A percentile compares a stretch with the other conserved stretches of the same genome.
Evolutionary conservation across 2,113 vertebrate genomes (phyloP).

Genomic region (Antennarius striatus): DNA sequence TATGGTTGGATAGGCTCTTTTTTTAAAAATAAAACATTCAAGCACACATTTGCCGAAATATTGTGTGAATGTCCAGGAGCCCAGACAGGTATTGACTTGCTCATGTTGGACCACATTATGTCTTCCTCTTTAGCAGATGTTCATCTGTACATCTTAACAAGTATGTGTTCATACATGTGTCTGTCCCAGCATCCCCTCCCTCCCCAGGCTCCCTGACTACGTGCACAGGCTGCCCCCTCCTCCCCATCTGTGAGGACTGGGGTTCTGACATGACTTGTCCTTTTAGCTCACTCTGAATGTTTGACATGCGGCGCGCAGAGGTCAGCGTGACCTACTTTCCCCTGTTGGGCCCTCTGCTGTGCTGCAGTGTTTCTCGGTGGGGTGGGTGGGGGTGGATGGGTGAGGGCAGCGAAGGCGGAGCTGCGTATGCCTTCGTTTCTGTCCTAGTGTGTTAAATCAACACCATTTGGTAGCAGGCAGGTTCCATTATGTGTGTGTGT

Average conservation of each 20-base stretch:
- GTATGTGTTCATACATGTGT: constrained; percentile 51
- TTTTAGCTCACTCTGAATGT: constrained; percentile 73
- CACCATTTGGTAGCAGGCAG: constrained; percentile 62
- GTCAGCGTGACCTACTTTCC: constrained; percentile 77
- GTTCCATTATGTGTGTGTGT: constrained; percentile 31
- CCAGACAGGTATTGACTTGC: constrained; percentile 31
- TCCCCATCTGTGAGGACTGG: constrained; percentile 71
- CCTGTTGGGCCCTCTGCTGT: constrained; percentile 68
- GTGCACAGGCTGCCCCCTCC: constrained; percentile 52
- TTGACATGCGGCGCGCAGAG: constrained; percentile 68
- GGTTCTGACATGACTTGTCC: constrained; percentile 76
- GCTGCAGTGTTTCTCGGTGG: constrained; percentile 57
- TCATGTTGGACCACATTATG: constrained; percentile 28
- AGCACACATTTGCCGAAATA: constrained; percentile 15
- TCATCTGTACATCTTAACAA: constrained; percentile 55
- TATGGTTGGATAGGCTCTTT: too few species aligned
- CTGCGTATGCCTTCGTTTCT: constrained; percentile 72
- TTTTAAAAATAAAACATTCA: too few species aligned
- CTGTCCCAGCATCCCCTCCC: constrained; percentile 42
- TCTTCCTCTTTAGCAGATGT: constrained; percentile 31
- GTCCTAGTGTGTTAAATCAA: constrained; percentile 77
- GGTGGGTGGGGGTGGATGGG: constrained; percentile 3
- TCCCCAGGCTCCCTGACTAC: constrained; percentile 55
- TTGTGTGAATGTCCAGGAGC: constrained; percentile 33
- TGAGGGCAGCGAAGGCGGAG: constrained; percentile 48